Conservation (phyloP, 2,113 vertebrate genomes). For the Bubo blakistoni region DNA sequence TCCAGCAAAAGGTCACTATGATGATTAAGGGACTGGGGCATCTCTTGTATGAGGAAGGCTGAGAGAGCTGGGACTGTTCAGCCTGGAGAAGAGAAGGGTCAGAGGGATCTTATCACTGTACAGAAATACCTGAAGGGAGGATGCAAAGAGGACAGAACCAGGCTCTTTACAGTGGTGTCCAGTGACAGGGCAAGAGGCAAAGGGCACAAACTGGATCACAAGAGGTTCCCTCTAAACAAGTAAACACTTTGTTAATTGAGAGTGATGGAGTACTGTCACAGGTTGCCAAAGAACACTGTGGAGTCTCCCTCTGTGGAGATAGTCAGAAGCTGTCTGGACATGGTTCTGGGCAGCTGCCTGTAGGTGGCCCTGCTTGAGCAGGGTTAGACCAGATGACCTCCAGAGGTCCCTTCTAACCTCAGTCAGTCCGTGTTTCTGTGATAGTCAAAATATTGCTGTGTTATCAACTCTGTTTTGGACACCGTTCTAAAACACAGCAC, state of each 20-base stretch:
- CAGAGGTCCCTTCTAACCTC: neutral
- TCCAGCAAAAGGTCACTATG: neutral
- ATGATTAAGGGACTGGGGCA: neutral
- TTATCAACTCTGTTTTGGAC: neutral
- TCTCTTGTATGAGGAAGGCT: neutral
- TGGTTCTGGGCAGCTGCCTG: neutral
- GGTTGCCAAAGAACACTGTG: neutral
- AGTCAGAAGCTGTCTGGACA: neutral
- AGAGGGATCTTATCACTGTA: rapidly evolving
- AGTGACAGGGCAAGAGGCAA: neutral
- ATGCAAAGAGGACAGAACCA: neutral
- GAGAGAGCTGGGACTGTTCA: neutral
- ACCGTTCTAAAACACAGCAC: neutral
- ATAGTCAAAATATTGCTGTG: neutral
- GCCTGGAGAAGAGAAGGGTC: neutral
- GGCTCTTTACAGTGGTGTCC: neutral
- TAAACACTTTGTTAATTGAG: neutral
- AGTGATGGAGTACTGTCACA: neutral
- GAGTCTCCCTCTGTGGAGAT: rapidly evolving
- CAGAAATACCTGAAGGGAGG: neutral
- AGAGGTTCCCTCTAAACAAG: neutral
- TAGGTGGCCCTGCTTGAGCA: neutral
- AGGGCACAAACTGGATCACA: neutral
- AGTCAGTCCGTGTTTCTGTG: neutral
- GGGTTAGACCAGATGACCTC: neutral